Evolutionary conservation across 1,140 invertebrate genomes (phyloP), one percentile per base, ranked within the genome.

Genomic region (Thaumatotibia leucotreta): DNA sequence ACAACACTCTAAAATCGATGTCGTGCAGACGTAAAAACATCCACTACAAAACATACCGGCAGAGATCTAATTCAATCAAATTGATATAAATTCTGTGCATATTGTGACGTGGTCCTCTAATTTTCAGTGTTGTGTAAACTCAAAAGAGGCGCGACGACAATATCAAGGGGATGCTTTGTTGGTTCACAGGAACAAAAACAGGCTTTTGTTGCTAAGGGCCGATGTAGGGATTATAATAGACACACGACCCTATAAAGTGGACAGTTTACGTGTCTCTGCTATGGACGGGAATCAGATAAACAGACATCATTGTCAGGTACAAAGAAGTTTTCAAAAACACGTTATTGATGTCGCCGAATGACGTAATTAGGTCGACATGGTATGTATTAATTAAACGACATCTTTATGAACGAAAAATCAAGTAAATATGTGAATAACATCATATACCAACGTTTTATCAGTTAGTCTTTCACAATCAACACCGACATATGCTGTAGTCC

Each of bases 91-190:
- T 84, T 72, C 80, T 74, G 79, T 76, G 70, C 76, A 85, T 83
- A 88, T 86, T 86, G 85, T 86, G 64, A 75, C 75, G 75, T 50
- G 74, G 82, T 74, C 84, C 88, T 91, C 81, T 76, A 86, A 86
- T 87, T 91, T 88, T 83, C 88, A 89, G 79, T 85, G 79, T 89
- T 79, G 86, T 89, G 86, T 87, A 88, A 91, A 88, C 80, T 89
- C 81, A 86, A 89, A 86, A 75, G 77, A 79, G 78, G 73, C 78
- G 75, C 81, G 76, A 75, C 80, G 86, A 86, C 83, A 82, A 83
- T 69, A 80, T 80, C 75, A 74, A 72, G 77, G 72, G 65, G 23
- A 70, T 68, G 64, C 75, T 72, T 81, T 86, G 62, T 67, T 49
- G 11, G 11, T 6, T 50, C 54, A 61, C 54, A 39, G 31, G 52